phyloP scores from a whole-genome alignment of 2,113 vertebrate species.

The Erpornis zantholeuca region DNA sequence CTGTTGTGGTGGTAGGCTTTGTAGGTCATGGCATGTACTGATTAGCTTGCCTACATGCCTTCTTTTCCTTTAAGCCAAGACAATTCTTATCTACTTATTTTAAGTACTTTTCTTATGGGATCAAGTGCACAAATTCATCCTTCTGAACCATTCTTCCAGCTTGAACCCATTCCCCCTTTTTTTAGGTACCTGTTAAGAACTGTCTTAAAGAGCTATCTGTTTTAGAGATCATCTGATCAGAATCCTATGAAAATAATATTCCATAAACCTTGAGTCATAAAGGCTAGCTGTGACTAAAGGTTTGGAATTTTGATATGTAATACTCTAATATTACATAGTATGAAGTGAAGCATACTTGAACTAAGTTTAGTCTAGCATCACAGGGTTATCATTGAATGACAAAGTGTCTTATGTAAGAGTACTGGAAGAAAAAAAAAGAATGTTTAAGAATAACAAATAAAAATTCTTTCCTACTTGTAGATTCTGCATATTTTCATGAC shows the following conservation, averaged over 20 bases:
- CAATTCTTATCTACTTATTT: not conserved
- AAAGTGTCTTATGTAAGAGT: not conserved
- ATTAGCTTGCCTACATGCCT: not conserved
- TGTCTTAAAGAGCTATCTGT: not conserved
- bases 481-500: not conserved
- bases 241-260: not conserved
- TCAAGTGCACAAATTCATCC: not conserved
- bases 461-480: not conserved
- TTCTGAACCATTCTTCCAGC: not conserved
- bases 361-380: not conserved
- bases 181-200: not conserved
- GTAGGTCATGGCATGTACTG: not conserved
- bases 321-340: not conserved
- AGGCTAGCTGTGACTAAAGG: not conserved
- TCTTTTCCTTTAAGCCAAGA: not conserved
- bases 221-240: not conserved
- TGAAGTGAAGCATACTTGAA: not conserved
- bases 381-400: not conserved
- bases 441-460: not conserved
- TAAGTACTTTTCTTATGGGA: not conserved
- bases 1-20: not conserved
- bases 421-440: not conserved
- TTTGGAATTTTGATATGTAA: not conserved
- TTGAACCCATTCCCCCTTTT: accelerated
- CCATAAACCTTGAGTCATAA: not conserved